Percentiles rank a stretch among this genome's conserved stretches.
phyloP scores from a whole-genome alignment of 2,113 vertebrate species.

The Varanus komodoensis region DNA sequence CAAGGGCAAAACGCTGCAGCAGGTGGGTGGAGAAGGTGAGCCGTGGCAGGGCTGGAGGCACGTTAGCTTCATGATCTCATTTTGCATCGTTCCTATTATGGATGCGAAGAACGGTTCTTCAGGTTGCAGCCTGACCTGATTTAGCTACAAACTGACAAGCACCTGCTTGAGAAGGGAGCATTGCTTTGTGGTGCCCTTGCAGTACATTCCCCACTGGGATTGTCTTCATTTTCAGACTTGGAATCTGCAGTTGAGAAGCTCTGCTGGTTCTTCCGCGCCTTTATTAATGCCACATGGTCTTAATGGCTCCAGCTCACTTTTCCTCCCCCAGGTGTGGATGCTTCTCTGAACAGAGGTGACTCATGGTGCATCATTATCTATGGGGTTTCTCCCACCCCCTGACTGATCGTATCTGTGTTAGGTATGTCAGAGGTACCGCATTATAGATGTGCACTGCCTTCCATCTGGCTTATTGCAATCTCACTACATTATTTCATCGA shows the following conservation, averaged over 20 bases:
- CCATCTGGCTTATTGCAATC: neutral
- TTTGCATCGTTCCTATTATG: neutral
- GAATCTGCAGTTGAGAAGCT: neutral
- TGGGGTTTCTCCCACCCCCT: neutral
- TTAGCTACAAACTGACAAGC: neutral
- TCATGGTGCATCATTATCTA: neutral
- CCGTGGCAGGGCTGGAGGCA: neutral
- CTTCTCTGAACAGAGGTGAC: neutral
- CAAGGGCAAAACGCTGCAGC: neutral
- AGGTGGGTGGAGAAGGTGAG: neutral
- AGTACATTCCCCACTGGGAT: neutral
- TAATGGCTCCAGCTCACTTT: neutral
- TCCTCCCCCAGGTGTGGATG: neutral
- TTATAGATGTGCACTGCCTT: neutral
- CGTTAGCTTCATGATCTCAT: neutral
- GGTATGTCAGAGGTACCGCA: neutral
- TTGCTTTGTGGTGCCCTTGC: neutral
- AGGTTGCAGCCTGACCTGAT: neutral
- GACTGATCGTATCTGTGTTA: neutral
- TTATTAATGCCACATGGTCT: neutral
- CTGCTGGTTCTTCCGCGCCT: neutral
- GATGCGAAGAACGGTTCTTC: neutral
- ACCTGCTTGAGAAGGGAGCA: neutral
- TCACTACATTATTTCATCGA: neutral
- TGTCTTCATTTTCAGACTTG: neutral